These are phyloP conservation scores for Speoplatyrhinus poulsoni DNA, from an alignment of 2,113 vertebrate genomes.

Conservation along the genomic window DNA sequence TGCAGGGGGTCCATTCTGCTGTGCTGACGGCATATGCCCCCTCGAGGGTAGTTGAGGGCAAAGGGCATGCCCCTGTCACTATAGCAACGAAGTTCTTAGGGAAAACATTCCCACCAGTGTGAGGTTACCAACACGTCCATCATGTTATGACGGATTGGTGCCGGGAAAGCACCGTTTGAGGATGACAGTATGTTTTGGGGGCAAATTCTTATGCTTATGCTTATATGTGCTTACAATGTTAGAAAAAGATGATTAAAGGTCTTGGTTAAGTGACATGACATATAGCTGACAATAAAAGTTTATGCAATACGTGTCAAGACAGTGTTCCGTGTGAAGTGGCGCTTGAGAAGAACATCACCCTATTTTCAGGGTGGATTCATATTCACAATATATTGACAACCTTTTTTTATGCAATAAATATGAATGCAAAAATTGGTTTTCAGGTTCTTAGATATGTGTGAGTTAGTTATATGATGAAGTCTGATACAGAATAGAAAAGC, in stretches of 20 bases:
- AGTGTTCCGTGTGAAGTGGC: neutral
- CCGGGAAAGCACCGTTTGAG: conserved; percentile 14
- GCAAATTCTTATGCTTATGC: neutral
- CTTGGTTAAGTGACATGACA: neutral
- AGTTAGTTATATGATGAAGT: too few relatives aligned
- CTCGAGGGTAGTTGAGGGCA: conserved; percentile 55
- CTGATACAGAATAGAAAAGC: too few relatives aligned
- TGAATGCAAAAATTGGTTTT: too few relatives aligned
- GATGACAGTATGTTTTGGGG: neutral
- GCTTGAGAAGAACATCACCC: neutral
- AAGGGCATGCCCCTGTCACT: conserved; percentile 63
- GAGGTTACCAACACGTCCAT: conserved; percentile 33
- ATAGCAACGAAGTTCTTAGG: conserved; percentile 58
- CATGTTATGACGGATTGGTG: conserved; percentile 14
- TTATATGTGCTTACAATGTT: neutral
- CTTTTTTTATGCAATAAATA: too few relatives aligned
- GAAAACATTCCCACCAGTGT: conserved; percentile 56
- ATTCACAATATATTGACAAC: too few relatives aligned
- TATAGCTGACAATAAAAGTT: neutral
- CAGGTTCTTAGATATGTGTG: too few relatives aligned
- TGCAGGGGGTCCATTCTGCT: conserved; percentile 24
- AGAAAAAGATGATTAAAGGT: neutral
- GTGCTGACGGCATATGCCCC: conserved; percentile 40
- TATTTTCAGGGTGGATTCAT: too few relatives aligned
- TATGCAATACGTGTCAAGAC: neutral